Percentiles rank a stretch among this genome's conserved stretches.
These are phyloP conservation scores for Oppia nitens DNA, from an alignment of 1,140 invertebrate genomes.

Conservation along the genomic window DNA sequence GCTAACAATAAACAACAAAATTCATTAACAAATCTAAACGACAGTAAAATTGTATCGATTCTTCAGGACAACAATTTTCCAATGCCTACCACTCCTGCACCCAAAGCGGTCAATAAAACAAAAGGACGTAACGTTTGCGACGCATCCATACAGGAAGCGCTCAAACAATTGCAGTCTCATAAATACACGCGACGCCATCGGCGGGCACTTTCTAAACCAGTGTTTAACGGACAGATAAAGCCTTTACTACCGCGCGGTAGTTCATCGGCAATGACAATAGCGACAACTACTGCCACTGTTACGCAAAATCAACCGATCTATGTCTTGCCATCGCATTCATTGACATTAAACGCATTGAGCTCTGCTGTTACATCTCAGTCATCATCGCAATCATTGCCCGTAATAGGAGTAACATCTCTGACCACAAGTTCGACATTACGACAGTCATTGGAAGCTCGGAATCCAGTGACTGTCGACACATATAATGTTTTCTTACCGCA, in stretches of 20 bases:
- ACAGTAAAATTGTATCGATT: neutral
- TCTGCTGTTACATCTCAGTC: neutral
- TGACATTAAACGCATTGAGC: neutral
- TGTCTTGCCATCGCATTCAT: neutral
- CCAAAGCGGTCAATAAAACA: neutral
- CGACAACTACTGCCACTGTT: neutral
- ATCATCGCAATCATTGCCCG: neutral
- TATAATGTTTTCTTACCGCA: neutral
- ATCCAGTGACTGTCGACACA: neutral
- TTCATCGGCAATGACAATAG: neutral
- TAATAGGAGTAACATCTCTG: neutral
- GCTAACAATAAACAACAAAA: neutral
- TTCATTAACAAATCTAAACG: too few species aligned
- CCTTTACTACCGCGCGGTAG: neutral
- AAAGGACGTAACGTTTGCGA: neutral
- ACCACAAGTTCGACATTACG: neutral
- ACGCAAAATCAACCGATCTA: neutral
- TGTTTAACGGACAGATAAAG: neutral
- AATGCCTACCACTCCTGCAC: neutral
- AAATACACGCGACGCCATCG: constrained; percentile 6
- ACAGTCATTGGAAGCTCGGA: neutral
- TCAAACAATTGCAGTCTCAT: neutral
- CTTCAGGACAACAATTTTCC: neutral
- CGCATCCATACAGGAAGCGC: constrained; percentile 4
- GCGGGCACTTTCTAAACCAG: neutral